A percentile compares a stretch with the other conserved stretches of the same genome.
These are phyloP conservation scores for Oxyruncus cristatus DNA, from an alignment of 2,113 vertebrate species.

Conservation along the genomic window DNA sequence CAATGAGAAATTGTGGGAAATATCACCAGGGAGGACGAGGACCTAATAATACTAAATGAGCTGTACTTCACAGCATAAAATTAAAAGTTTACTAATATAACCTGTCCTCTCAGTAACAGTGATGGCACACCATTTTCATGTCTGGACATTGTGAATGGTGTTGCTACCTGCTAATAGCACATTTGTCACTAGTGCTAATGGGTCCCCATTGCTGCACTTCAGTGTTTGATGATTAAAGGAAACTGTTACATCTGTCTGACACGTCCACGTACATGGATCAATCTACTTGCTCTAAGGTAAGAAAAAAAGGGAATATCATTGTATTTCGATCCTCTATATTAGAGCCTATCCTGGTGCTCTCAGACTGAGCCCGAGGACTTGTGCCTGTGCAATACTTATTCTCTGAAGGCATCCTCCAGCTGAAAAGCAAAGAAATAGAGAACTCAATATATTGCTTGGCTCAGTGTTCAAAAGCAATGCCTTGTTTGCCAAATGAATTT, in stretches of 20 bases:
- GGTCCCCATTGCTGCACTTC: neutral
- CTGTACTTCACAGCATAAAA: neutral
- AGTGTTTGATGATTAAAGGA: neutral
- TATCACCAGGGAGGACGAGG: neutral
- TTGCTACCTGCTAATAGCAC: neutral
- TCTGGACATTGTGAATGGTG: neutral
- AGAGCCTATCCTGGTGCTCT: neutral
- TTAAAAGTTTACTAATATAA: neutral
- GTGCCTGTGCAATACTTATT: neutral
- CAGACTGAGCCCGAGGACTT: neutral
- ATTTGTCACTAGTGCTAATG: neutral
- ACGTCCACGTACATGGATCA: neutral
- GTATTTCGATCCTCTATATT: neutral
- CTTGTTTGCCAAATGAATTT: constrained; percentile 14
- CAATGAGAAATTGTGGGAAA: neutral
- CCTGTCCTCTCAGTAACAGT: neutral
- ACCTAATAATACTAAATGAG: neutral
- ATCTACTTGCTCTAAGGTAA: neutral
- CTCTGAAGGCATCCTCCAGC: neutral
- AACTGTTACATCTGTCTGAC: neutral
- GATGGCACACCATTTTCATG: neutral
- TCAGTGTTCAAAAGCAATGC: neutral
- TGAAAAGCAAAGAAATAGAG: neutral
- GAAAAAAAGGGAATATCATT: neutral
- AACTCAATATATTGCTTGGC: neutral